phyloP scores from a whole-genome alignment of 2,113 vertebrate species.

The Merops nubicus region DNA sequence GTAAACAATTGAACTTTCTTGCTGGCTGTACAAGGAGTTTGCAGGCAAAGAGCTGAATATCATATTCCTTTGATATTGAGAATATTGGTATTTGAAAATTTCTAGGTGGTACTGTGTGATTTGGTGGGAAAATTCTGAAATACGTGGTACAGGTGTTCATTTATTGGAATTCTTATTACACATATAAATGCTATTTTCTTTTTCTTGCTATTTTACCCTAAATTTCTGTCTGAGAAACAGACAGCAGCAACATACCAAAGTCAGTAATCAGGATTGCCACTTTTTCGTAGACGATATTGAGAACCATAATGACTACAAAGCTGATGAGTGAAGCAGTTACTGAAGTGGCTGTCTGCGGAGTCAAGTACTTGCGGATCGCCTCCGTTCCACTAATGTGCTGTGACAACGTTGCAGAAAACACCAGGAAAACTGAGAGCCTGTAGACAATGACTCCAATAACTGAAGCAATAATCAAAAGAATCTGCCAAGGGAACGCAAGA shows the following conservation, averaged over 20 bases:
- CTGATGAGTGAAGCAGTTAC: slow-evolving; percentile 91
- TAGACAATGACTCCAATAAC: slow-evolving; percentile 93
- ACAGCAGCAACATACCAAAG: slow-evolving; percentile 78
- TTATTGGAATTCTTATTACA: background rate
- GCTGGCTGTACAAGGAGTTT: background rate
- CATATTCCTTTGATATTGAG: background rate
- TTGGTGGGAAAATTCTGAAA: background rate
- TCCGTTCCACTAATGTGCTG: slow-evolving; percentile 77
- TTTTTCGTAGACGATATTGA: slow-evolving; percentile 90
- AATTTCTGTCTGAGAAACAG: background rate
- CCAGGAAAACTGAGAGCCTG: slow-evolving; percentile 88
- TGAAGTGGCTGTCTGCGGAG: slow-evolving; percentile 91
- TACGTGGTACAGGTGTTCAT: background rate
- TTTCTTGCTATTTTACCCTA: background rate
- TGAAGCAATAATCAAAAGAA: slow-evolving; percentile 89
- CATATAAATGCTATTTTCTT: background rate
- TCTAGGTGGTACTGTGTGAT: background rate
- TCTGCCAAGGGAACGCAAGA: slow-evolving; percentile 72
- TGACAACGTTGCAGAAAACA: slow-evolving; percentile 81
- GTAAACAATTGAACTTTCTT: slow-evolving; percentile 39
- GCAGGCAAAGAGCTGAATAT: background rate
- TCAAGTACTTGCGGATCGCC: slow-evolving; percentile 88
- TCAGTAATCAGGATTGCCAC: slow-evolving; percentile 93
- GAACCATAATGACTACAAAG: slow-evolving; percentile 91
- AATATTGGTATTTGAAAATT: background rate